Conservation (phyloP, 1,140 invertebrate species). For the Procambarus clarkii region DNA sequence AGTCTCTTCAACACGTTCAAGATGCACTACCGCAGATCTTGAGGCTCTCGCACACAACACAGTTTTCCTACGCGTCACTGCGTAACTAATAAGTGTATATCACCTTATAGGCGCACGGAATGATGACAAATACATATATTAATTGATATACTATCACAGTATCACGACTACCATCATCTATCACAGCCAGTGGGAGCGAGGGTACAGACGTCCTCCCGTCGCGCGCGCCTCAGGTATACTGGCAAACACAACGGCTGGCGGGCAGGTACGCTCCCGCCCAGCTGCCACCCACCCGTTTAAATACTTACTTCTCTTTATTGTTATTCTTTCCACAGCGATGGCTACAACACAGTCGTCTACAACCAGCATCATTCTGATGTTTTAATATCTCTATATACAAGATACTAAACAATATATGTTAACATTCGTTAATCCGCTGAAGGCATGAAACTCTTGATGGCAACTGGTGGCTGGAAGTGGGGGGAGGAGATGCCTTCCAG, state of each 20-base stretch:
- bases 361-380: neutral
- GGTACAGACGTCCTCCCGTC: constrained; percentile 12
- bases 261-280: constrained; percentile 46
- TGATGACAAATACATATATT: constrained; percentile 15
- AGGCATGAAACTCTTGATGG: neutral
- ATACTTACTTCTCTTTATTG: neutral
- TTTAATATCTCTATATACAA: neutral
- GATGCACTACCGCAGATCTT: neutral
- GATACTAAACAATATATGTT: neutral
- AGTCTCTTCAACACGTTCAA: constrained; percentile 39
- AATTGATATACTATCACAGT: neutral
- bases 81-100: neutral
- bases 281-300: constrained; percentile 18
- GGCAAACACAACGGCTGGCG: constrained; percentile 37
- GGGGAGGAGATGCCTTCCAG: neutral
- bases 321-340: neutral
- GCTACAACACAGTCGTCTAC: neutral
- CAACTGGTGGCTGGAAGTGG: neutral
- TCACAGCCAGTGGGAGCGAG: constrained; percentile 41
- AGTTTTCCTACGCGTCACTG: constrained; percentile 4
- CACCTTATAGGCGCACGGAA: constrained; percentile 27
- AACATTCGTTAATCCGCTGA: neutral
- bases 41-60: neutral
- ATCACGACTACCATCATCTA: constrained; percentile 43
- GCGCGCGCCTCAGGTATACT: constrained; percentile 57